These are phyloP conservation scores for Cherax quadricarinatus DNA, from an alignment of 1,140 invertebrate species.

Conservation along the genomic window DNA sequence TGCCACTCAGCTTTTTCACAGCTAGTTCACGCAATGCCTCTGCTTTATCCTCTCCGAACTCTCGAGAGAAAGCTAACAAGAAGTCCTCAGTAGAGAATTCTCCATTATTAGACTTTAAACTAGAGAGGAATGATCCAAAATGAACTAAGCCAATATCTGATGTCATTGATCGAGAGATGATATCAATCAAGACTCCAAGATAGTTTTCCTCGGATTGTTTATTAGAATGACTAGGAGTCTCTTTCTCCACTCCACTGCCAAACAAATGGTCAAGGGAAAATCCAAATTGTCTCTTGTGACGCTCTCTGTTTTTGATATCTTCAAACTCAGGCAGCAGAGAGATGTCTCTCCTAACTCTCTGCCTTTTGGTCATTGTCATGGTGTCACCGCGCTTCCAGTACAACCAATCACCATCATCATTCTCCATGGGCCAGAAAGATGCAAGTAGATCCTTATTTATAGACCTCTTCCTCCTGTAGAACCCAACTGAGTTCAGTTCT, in stretches of 20 bases:
- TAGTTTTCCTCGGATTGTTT: slow-evolving; percentile 59
- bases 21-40: slow-evolving; percentile 60
- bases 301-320: slow-evolving; percentile 1
- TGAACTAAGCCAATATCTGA: slow-evolving; percentile 60
- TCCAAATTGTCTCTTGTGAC: slow-evolving; percentile 58
- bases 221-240: not conserved
- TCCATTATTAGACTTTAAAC: slow-evolving; percentile 37
- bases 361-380: not conserved
- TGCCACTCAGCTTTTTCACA: slow-evolving; percentile 33
- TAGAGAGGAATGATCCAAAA: slow-evolving; percentile 66
- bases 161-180: slow-evolving; percentile 60
- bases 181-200: slow-evolving; percentile 63
- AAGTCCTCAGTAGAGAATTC: slow-evolving; percentile 65
- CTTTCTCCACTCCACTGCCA: not conserved
- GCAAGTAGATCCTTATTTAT: not conserved
- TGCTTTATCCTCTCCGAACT: slow-evolving; percentile 72
- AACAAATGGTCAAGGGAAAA: slow-evolving; percentile 55
- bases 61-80: slow-evolving; percentile 63
- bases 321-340: not conserved
- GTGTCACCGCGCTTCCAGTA: slow-evolving; percentile 62
- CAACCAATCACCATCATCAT: slow-evolving; percentile 35
- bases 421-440: not conserved
- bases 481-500: slow-evolving; percentile 72
- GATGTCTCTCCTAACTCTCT: slow-evolving; percentile 40
- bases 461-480: slow-evolving; percentile 59